Conservation (phyloP, 2,797 vertebrate genomes). For the Falco biarmicus region DNA sequence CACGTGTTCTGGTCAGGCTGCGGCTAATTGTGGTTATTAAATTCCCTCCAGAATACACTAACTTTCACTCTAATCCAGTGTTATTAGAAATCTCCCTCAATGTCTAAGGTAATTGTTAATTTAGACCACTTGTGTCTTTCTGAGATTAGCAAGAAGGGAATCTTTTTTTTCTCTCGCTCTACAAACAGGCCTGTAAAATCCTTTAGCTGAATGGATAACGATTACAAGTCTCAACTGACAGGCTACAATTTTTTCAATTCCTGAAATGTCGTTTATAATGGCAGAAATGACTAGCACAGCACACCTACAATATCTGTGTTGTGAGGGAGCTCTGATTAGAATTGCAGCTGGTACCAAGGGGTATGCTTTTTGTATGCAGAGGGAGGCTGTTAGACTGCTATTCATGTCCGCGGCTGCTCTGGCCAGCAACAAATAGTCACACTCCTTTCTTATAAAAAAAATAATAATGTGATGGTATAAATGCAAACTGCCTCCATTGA, state of each 20-base stretch:
- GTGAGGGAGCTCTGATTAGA: conserved; percentile 37
- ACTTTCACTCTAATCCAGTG: neutral
- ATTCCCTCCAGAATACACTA: neutral
- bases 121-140: conserved; percentile 32
- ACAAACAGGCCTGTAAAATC: conserved; percentile 37
- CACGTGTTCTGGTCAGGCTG: neutral
- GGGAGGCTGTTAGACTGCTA: neutral
- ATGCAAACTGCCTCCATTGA: neutral
- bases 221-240: conserved; percentile 61
- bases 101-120: conserved; percentile 40
- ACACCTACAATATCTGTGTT: conserved; percentile 14
- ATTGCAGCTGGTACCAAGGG: conserved; percentile 18
- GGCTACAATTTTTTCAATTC: conserved; percentile 43
- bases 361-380: neutral
- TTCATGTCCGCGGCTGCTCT: neutral
- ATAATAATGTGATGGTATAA: neutral
- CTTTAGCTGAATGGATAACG: conserved; percentile 35
- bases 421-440: neutral
- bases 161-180: neutral
- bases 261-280: conserved; percentile 44
- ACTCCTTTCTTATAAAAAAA: neutral
- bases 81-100: conserved; percentile 20
- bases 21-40: neutral
- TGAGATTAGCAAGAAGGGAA: neutral
- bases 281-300: conserved; percentile 29